These are phyloP conservation scores for Hoplostethus mediterraneus DNA, from an alignment of 2,797 vertebrate species.

Conservation along the genomic window DNA sequence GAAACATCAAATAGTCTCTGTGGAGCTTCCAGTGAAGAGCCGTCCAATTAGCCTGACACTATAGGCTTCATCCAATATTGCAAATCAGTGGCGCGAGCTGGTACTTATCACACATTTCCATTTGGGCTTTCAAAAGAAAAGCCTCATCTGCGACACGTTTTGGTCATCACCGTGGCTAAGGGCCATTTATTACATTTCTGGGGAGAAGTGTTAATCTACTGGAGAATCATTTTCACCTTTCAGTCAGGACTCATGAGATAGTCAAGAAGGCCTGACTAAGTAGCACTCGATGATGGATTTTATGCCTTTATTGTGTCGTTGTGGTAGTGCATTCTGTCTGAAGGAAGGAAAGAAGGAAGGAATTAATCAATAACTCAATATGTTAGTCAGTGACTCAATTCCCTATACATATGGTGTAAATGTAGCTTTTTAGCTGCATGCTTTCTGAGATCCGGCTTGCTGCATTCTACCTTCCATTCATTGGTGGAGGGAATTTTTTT, in stretches of 20 bases:
- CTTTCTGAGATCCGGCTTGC: constrained; percentile 27
- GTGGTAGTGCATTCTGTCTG: constrained; percentile 21
- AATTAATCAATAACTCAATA: constrained; percentile 43
- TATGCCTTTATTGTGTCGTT: constrained; percentile 56
- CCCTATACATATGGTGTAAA: not conserved
- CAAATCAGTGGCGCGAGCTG: constrained; percentile 50
- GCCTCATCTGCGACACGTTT: constrained; percentile 45
- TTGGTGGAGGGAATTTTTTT: not conserved
- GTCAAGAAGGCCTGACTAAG: constrained; percentile 76
- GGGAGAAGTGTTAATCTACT: constrained; percentile 70
- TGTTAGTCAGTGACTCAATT: constrained; percentile 4
- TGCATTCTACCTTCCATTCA: not conserved
- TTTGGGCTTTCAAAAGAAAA: constrained; percentile 29
- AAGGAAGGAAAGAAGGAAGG: constrained; percentile 11
- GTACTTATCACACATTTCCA: constrained; percentile 49
- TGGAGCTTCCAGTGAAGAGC: constrained; percentile 61
- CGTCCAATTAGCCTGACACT: constrained; percentile 59
- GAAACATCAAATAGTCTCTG: constrained; percentile 54
- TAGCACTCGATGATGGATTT: constrained; percentile 72
- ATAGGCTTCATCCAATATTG: constrained; percentile 37
- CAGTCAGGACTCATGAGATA: constrained; percentile 71
- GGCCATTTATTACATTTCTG: constrained; percentile 70
- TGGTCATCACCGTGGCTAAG: constrained; percentile 68
- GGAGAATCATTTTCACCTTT: constrained; percentile 72
- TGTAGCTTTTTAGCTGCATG: not conserved